Percentiles rank a stretch among this genome's conserved stretches.
These are phyloP conservation scores for Pelodytes ibericus DNA, from an alignment of 2,797 vertebrate genomes.

Conservation along the genomic window DNA sequence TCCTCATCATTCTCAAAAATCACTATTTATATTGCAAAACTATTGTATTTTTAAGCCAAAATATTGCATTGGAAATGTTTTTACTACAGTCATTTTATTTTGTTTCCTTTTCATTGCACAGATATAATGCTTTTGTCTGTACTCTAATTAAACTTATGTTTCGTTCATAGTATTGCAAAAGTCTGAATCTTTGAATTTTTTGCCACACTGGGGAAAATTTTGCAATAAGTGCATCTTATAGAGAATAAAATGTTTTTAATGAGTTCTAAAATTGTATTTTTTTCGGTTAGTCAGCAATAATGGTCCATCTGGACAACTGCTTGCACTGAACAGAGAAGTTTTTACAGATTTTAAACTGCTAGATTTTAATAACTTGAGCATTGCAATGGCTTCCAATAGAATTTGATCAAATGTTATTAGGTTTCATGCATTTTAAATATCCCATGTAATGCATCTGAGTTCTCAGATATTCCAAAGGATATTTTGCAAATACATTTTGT, in stretches of 20 bases:
- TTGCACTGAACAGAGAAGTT: constrained; percentile 2
- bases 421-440: neutral
- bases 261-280: constrained; percentile 30
- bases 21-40: no score
- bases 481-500: no score
- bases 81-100: neutral
- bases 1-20: no score
- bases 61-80: neutral
- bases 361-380: constrained; percentile 7
- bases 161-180: constrained; percentile 28
- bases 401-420: constrained; percentile 7
- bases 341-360: constrained; percentile 34
- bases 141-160: rapidly evolving
- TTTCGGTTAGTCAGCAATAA: constrained; percentile 16
- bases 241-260: constrained; percentile 22
- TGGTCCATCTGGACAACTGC: constrained; percentile 25
- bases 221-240: constrained; percentile 3
- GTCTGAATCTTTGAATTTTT: constrained; percentile 23
- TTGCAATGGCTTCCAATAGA: neutral
- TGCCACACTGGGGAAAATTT: constrained; percentile 41
- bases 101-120: neutral
- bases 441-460: no score
- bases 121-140: constrained; percentile 2
- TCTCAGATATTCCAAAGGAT: no score
- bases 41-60: no score